These are phyloP conservation scores for Cuculus canorus DNA, from an alignment of 2,797 vertebrate species.

Conservation along the genomic window DNA sequence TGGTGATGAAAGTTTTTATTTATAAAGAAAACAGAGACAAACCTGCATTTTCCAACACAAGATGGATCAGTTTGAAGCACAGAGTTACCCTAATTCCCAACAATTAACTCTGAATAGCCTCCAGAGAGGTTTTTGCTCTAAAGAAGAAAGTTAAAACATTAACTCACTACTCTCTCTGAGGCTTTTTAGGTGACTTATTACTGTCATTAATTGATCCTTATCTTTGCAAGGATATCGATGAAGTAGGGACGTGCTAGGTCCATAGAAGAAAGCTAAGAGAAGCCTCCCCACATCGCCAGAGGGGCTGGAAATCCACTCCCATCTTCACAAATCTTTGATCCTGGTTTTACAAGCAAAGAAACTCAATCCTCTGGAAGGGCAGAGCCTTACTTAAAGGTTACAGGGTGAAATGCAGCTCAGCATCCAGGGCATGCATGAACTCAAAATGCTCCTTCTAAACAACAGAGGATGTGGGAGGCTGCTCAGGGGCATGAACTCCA, in stretches of 20 bases:
- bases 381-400: background rate
- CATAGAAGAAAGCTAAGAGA: background rate
- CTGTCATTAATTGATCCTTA: background rate
- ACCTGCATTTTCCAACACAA: background rate
- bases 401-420: background rate
- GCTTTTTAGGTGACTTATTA: background rate
- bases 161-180: background rate
- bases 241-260: background rate
- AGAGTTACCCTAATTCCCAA: background rate
- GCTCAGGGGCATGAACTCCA: background rate
- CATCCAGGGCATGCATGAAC: background rate
- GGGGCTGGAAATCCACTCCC: background rate
- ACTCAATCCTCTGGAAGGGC: background rate
- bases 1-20: background rate
- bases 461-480: background rate
- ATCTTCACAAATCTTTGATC: background rate
- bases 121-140: background rate
- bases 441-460: background rate
- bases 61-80: background rate
- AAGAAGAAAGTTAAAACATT: background rate
- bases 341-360: background rate
- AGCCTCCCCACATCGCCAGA: background rate
- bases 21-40: background rate
- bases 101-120: background rate
- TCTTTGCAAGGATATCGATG: background rate